Conservation (phyloP, 2,113 vertebrate species). For the Nansenia antarctica region DNA sequence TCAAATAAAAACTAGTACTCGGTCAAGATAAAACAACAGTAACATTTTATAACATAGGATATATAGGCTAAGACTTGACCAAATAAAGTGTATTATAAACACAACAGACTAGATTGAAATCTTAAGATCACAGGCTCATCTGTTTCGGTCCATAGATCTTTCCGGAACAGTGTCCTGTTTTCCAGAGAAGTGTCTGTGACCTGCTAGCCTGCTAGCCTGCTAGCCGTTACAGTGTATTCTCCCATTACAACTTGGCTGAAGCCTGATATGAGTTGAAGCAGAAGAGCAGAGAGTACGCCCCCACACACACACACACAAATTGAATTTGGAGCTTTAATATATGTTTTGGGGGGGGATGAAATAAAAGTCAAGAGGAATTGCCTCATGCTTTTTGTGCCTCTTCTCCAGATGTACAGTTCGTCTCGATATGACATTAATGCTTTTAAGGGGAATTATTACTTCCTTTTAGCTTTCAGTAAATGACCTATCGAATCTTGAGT, state of each 20-base stretch:
- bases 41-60: too few relatives aligned
- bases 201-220: too few relatives aligned
- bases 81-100: too few relatives aligned
- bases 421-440: constrained; percentile 37
- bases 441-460: constrained; percentile 24
- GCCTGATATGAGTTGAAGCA: not conserved
- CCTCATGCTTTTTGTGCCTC: constrained; percentile 32
- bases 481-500: constrained; percentile 30
- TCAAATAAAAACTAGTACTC: too few relatives aligned
- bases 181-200: too few relatives aligned
- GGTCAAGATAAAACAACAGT: too few relatives aligned
- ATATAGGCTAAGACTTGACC: too few relatives aligned
- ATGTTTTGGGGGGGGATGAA: not conserved
- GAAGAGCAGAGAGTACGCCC: not conserved
- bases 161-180: too few relatives aligned
- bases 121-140: too few relatives aligned
- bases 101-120: too few relatives aligned
- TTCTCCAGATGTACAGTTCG: constrained; percentile 18
- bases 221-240: too few relatives aligned
- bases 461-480: constrained; percentile 30
- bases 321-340: not conserved
- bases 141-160: too few relatives aligned
- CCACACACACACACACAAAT: not conserved
- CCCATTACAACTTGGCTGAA: not conserved
- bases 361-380: constrained; percentile 1